Percentiles rank a stretch among this genome's conserved stretches.
Evolutionary conservation across 2,888 invertebrate species (phyloP).

Genomic region (Drosophila mulleri): DNA sequence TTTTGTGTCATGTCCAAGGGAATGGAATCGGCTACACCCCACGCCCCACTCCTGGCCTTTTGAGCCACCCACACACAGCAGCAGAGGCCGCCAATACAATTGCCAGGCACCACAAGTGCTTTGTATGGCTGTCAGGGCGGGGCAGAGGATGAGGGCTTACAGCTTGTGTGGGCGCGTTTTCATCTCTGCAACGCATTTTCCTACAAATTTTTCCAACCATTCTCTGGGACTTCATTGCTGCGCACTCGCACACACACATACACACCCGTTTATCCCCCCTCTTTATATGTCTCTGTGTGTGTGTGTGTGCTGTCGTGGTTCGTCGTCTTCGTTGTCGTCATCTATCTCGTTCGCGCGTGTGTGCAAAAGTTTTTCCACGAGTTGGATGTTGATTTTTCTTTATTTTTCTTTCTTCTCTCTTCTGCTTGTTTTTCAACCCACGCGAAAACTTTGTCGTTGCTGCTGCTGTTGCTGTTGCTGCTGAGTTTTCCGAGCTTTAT

Average conservation of each 20-base stretch:
- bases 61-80: neutral
- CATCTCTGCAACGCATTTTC: constrained; percentile 54
- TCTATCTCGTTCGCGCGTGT: constrained; percentile 71
- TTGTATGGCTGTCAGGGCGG: constrained; percentile 21
- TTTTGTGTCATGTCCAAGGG: constrained; percentile 28
- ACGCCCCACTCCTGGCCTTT: neutral
- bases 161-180: constrained; percentile 13
- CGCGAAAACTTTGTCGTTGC: constrained; percentile 68
- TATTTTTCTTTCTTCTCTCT: constrained; percentile 30
- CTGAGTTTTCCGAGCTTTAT: constrained; percentile 59
- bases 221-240: constrained; percentile 51
- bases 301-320: constrained; percentile 30
- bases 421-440: constrained; percentile 59
- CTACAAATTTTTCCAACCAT: constrained; percentile 52
- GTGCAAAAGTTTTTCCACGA: constrained; percentile 73
- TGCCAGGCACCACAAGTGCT: constrained; percentile 67
- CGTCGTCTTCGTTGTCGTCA: constrained; percentile 63
- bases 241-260: constrained; percentile 50
- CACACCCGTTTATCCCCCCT: constrained; percentile 31
- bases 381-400: constrained; percentile 54
- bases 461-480: constrained; percentile 28
- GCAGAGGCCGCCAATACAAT: constrained; percentile 27
- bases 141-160: constrained; percentile 10
- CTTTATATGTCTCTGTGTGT: neutral
- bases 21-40: constrained; percentile 21